Base-by-base conservation (phyloP, 1,140 invertebrate species). In the Eueides isabella region DNA sequence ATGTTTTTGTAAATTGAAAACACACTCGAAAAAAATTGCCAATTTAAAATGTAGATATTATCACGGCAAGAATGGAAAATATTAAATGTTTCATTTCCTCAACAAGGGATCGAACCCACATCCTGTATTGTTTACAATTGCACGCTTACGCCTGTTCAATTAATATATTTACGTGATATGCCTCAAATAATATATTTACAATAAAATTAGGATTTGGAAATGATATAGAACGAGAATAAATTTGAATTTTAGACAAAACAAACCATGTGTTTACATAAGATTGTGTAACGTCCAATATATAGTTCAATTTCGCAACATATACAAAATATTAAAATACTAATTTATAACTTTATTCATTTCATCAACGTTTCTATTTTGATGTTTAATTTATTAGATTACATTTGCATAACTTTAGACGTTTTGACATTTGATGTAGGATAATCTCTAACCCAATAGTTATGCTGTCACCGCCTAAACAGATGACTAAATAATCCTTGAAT, bases 401-500 rank as follows among this genome's bases (percentile, higher is more conserved):
- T 23, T 55, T 55, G 19, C 48, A 23, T 55, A 55, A 55, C 48
- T 26, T 55, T 7, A 61, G 31, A 33, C 26, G 23, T 61, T 69
- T 67, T 23, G 23, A 63, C 23, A 65, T 29, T 48, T 3, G 63
- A 67, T 48, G 48, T 67, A 41, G 67, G 64, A 71, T 75, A 26
- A 62, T 33, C 64, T 62, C 26, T 73, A 75, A 62, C 61, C 63
- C 65, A 74, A 79, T 81, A 76, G 74, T 72, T 77, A 81, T 77
- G 69, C 78, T 78, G 41, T 78, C 77, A 79, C 74, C 78, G 71
- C 77, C 77, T 80, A 78, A 77, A 74, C 68, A 78, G 78, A 85
- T 88, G 82, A 84, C 81, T 85, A 84, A 84, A 86, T 61, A 44
- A 83, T 86, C 85, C 85, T 87, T 89, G 85, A 80, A 79, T 85